These are phyloP conservation scores for Brienomyrus longianalis DNA, from an alignment of 2,113 vertebrate species.

Conservation along the genomic window DNA sequence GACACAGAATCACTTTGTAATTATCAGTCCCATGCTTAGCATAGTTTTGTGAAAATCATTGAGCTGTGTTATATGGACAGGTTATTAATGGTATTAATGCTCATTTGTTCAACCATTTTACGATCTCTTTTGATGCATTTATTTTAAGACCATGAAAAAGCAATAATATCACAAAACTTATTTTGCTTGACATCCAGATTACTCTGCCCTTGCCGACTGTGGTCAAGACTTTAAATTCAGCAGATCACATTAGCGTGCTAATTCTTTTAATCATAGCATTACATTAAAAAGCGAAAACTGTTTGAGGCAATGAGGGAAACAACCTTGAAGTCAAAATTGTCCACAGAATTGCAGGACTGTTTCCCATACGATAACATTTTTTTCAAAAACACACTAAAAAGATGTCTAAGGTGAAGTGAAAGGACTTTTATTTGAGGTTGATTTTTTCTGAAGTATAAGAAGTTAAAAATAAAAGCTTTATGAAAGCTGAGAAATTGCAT, in stretches of 20 bases:
- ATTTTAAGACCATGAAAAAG: neutral
- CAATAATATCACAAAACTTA: neutral
- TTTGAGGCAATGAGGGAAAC: neutral
- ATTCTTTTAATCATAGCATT: slow-evolving; percentile 8
- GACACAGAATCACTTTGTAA: neutral
- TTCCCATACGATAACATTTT: neutral
- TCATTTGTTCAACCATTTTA: neutral
- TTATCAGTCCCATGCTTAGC: neutral
- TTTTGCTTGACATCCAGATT: neutral
- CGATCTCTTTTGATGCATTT: neutral
- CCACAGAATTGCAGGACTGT: neutral
- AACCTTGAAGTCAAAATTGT: neutral
- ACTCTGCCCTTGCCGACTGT: neutral
- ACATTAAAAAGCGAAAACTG: neutral
- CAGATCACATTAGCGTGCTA: neutral
- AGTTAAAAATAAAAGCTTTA: neutral
- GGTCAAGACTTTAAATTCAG: neutral
- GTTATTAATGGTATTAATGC: neutral
- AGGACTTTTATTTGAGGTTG: neutral
- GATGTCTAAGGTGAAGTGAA: neutral
- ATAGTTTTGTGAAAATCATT: neutral
- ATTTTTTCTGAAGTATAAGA: neutral
- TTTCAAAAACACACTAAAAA: neutral
- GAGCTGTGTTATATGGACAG: neutral
- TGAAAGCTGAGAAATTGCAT: neutral